These are phyloP conservation scores for Atrichornis clamosus DNA, from an alignment of 2,113 vertebrate genomes.

Conservation along the genomic window DNA sequence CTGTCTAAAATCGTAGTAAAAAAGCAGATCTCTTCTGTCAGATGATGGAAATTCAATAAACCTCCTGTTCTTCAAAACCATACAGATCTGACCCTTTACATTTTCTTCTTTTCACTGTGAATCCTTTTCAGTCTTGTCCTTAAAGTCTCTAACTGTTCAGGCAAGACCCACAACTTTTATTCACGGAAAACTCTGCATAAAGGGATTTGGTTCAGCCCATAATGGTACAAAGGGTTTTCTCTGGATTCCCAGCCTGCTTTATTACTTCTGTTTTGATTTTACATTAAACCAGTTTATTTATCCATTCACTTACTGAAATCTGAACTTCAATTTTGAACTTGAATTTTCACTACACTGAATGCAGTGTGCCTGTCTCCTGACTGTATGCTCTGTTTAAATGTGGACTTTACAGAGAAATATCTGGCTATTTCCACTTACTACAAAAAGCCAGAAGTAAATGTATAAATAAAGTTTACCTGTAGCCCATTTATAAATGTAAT, in stretches of 20 bases:
- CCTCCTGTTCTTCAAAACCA: neutral
- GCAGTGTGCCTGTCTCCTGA: neutral
- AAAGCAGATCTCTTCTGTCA: neutral
- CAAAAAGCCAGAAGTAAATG: neutral
- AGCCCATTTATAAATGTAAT: neutral
- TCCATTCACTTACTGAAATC: neutral
- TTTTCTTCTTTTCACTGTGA: neutral
- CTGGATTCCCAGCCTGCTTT: neutral
- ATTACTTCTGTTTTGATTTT: neutral
- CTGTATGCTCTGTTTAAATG: neutral
- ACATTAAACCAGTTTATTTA: neutral
- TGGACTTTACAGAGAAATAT: neutral
- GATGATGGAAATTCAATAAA: neutral
- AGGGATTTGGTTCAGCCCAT: neutral
- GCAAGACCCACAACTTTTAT: neutral
- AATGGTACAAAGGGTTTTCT: neutral
- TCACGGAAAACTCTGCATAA: neutral
- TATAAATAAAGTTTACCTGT: neutral
- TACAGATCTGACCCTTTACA: neutral
- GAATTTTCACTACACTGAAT: neutral
- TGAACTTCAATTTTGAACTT: neutral
- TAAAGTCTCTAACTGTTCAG: neutral
- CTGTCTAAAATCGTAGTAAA: neutral
- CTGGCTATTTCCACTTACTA: neutral
- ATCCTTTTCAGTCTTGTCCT: neutral